Evolutionary conservation across 2,888 invertebrate species (phyloP), one percentile per base, ranked within the genome.

Genomic region (Lysandra coridon): DNA sequence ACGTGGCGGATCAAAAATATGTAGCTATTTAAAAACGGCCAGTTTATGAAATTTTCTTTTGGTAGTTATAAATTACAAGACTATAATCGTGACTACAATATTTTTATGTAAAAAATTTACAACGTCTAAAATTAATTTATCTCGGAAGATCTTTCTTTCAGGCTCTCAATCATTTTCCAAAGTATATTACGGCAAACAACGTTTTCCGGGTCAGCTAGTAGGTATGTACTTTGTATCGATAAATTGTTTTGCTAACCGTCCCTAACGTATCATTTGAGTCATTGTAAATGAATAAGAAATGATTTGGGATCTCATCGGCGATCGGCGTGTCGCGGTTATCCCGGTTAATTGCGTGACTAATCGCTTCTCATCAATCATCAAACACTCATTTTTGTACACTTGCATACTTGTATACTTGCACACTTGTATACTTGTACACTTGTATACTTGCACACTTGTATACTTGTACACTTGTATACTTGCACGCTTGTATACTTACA

Each of bases 171-270:
- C 40, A 40, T 40, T 40, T 40, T 44, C 44, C 44, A 44, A 6
- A 44, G 44, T 44, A 44, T 7, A 40, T 44, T 44, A 44, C 44
- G 44, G 44, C 44, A 44, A 44, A 44, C 44, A 44, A 7, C 44
- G 44, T 44, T 44, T 4, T 44, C 44, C 44, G 44, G 7, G 44
- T 44, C 7, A 44, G 44, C 7, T 7, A 44, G 44, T 44, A 23
- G 23, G 23, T 23, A 23, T 23, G 23, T 23, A 7, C 10, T 44
- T 44, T 44, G 44, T 14, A 53, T 53, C 14, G 53, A 23, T 78
- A 79, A 82, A 82, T 83, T 81, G 83, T 83, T 86, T 83, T 83
- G 81, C 73, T 44, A 33, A 44, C 78, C 40, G 62, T 78, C 62
- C 69, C 40, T 73, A 78, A 78, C 78, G 33, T 12, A 74, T 78